Base-by-base conservation (phyloP, 1,140 invertebrate species). In the Monomorium pharaonis region DNA sequence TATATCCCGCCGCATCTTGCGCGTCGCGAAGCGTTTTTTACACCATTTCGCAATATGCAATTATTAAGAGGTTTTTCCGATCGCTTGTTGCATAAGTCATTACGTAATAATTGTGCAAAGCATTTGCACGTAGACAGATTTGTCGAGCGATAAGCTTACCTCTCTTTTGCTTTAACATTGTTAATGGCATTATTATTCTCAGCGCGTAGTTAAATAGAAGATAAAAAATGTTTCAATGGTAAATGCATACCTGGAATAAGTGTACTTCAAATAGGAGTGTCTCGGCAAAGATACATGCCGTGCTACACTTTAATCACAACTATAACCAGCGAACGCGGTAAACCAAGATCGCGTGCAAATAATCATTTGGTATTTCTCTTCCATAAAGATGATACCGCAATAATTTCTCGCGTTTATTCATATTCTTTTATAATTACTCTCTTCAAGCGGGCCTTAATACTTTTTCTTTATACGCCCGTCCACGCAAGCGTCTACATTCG, bases 331-430 rank as follows among this genome's bases (percentile, higher is more conserved):
- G 6, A 54, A 70, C n/a, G 21, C 18, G 12, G 37, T 49, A 9
- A 33, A 54, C 47, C n/a, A 12, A 24, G 51, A 72, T 83, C 51
- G 78, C 78, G 78, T 83, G 78, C 78, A 42, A 72, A 58, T 83
- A 72, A 83, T 74, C 51, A 58, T n/a, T 44, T 37, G 37, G 14
- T 7, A 44, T 54, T 9, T 44, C 42, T n/a, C 24, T 16, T 49
- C 70, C n/a, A n/a, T 83, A 37, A 58, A 47, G 51, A 83, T 24
- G 78, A 16, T 74, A 58, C 67, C 21, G 54, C 67, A 83, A 74
- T 74, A 44, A 74, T 74, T 60, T 60, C 78, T 47, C 67, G 30
- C 63, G 14, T 42, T 30, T 63, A 63, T 54, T 51, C 37, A 47
- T 51, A 74, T 58, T 83, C 18, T 72, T 51, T n/a, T 37, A n/a